phyloP scores from a whole-genome alignment of 2,888 invertebrate genomes.

The Acleris literana region DNA sequence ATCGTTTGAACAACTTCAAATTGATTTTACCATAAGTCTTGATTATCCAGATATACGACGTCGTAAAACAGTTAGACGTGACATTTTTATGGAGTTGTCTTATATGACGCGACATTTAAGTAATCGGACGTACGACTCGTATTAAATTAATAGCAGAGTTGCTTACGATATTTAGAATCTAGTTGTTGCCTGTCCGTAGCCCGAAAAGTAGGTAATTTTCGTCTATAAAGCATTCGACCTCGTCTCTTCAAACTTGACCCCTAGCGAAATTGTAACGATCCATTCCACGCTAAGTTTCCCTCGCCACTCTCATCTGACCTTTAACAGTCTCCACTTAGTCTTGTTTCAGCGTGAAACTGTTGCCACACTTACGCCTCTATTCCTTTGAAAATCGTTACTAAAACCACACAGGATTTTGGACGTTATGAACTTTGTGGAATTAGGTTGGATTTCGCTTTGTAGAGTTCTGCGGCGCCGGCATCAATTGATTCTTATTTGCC shows the following conservation, averaged over 20 bases:
- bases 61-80: conserved; percentile 30
- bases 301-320: conserved; percentile 25
- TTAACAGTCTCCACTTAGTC: conserved; percentile 4
- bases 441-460: conserved; percentile 17
- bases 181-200: background rate
- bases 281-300: conserved; percentile 43
- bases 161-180: background rate
- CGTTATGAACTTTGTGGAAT: conserved; percentile 14
- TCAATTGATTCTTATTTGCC: conserved; percentile 65
- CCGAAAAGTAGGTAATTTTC: conserved; percentile 36
- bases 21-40: conserved; percentile 29
- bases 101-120: conserved; percentile 16
- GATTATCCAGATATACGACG: conserved; percentile 31
- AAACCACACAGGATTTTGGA: conserved; percentile 20
- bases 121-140: conserved; percentile 4
- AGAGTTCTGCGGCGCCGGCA: background rate
- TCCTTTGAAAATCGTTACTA: conserved; percentile 7
- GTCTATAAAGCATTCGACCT: conserved; percentile 61
- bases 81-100: conserved; percentile 29
- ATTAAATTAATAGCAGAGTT: conserved; percentile 7
- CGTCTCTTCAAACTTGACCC: conserved; percentile 63
- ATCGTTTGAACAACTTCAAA: conserved; percentile 12
- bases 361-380: conserved; percentile 3
- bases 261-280: conserved; percentile 56
- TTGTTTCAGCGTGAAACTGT: conserved; percentile 5